phyloP scores from a whole-genome alignment of 2,113 vertebrate species.

The Lophura nycthemera region DNA sequence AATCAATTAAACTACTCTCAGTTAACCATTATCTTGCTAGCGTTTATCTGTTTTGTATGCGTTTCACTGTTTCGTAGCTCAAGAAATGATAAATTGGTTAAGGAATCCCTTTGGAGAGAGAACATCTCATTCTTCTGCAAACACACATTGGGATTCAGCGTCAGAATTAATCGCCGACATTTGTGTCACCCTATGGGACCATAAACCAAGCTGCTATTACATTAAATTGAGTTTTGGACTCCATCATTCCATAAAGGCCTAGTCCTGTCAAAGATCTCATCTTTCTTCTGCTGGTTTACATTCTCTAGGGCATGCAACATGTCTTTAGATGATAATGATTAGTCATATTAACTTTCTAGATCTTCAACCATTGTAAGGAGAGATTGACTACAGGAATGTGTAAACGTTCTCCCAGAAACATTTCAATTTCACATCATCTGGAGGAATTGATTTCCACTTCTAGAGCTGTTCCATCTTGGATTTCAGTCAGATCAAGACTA shows the following conservation, averaged over 20 bases:
- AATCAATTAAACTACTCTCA: conserved; percentile 32
- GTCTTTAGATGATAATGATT: not conserved
- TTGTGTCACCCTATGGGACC: not conserved
- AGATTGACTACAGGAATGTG: not conserved
- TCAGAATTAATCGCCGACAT: not conserved
- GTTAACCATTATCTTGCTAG: conserved; percentile 25
- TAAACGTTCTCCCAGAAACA: not conserved
- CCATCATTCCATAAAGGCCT: not conserved
- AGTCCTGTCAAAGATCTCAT: fast-evolving
- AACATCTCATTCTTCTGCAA: not conserved
- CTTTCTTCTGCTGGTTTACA: not conserved
- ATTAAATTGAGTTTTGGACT: not conserved
- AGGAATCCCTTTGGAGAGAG: not conserved
- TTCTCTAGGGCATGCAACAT: not conserved
- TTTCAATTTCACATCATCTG: not conserved
- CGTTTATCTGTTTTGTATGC: not conserved
- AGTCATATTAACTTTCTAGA: not conserved
- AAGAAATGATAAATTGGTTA: not conserved
- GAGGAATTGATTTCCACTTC: not conserved
- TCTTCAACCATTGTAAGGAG: not conserved
- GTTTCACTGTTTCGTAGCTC: not conserved
- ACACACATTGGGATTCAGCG: not conserved
- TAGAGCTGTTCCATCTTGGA: not conserved
- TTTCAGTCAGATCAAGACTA: not conserved
- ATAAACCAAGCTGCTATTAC: not conserved